phyloP scores from a whole-genome alignment of 1,140 invertebrate genomes.

The Bradynema listronoti region DNA sequence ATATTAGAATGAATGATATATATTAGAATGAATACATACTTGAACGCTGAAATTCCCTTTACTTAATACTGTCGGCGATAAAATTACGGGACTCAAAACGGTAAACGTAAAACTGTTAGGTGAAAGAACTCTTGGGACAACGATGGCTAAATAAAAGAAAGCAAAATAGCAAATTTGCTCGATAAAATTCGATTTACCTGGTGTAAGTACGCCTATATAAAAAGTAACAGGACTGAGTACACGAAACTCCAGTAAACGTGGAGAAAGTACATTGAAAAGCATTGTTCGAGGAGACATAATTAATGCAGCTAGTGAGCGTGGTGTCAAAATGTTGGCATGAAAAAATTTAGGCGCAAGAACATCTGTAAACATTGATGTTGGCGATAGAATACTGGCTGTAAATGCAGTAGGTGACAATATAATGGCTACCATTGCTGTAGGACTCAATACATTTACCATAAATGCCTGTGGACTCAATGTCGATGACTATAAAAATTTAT shows the following conservation, averaged over 20 bases:
- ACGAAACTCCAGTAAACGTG: constrained; percentile 23
- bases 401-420: constrained; percentile 27
- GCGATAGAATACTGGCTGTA: constrained; percentile 23
- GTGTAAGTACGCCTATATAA: constrained; percentile 16
- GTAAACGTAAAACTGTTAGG: constrained; percentile 22
- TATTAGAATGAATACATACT: no score
- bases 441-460: constrained; percentile 15
- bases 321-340: constrained; percentile 24
- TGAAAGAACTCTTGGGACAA: constrained; percentile 17
- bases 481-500: constrained; percentile 8
- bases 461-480: constrained; percentile 20
- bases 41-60: no score
- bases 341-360: constrained; percentile 31
- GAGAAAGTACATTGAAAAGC: constrained; percentile 23
- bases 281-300: constrained; percentile 26
- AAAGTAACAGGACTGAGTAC: constrained; percentile 32
- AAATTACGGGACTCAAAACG: constrained; percentile 27
- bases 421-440: constrained; percentile 11
- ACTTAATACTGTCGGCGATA: constrained; percentile 27
- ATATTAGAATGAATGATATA: no score
- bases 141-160: constrained; percentile 18
- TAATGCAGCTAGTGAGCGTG: constrained; percentile 23
- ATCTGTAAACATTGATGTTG: constrained; percentile 16
- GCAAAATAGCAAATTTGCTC: background rate
- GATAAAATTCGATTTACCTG: constrained; percentile 17